Evolutionary conservation across 2,888 invertebrate genomes (phyloP).

Genomic region (Aromia moschata): DNA sequence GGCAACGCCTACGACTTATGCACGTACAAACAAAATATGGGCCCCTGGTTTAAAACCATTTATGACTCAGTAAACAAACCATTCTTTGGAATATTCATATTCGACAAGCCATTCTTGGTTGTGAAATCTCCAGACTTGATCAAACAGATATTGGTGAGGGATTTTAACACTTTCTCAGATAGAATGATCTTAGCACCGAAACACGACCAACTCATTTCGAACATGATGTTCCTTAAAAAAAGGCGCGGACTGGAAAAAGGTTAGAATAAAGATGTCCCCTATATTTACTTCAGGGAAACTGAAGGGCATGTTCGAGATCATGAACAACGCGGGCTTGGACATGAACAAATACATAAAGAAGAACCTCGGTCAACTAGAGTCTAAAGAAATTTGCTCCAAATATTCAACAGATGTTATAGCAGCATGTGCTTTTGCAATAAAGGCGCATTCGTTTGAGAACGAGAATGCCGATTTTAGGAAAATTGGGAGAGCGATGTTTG

Average conservation of each 20-base stretch:
- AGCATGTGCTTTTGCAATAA: slow-evolving; percentile 16
- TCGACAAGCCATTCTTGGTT: slow-evolving; percentile 63
- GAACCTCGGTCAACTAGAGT: slow-evolving; percentile 38
- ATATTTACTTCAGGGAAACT: slow-evolving; percentile 67
- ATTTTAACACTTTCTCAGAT: slow-evolving; percentile 64
- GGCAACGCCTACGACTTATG: slow-evolving; percentile 35
- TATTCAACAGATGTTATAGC: slow-evolving; percentile 53
- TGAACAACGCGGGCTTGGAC: slow-evolving; percentile 56
- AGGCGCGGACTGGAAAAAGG: slow-evolving; percentile 65
- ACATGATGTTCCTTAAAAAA: slow-evolving; percentile 59
- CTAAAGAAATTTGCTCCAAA: slow-evolving; percentile 54
- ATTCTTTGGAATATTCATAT: slow-evolving; percentile 31
- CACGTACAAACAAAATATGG: slow-evolving; percentile 30
- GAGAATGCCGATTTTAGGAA: slow-evolving; percentile 8
- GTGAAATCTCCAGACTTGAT: slow-evolving; percentile 63
- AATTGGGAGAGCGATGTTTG: neutral
- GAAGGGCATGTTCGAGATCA: slow-evolving; percentile 64
- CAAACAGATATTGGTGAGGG: slow-evolving; percentile 63
- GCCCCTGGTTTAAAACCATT: slow-evolving; percentile 27
- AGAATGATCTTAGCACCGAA: neutral
- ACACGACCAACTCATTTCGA: slow-evolving; percentile 3
- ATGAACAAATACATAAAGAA: slow-evolving; percentile 44
- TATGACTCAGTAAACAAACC: slow-evolving; percentile 17
- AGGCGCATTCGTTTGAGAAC: neutral
- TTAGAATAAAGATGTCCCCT: slow-evolving; percentile 64